Evolutionary conservation across 2,797 vertebrate genomes (phyloP).

Genomic region (Mareca strepera): DNA sequence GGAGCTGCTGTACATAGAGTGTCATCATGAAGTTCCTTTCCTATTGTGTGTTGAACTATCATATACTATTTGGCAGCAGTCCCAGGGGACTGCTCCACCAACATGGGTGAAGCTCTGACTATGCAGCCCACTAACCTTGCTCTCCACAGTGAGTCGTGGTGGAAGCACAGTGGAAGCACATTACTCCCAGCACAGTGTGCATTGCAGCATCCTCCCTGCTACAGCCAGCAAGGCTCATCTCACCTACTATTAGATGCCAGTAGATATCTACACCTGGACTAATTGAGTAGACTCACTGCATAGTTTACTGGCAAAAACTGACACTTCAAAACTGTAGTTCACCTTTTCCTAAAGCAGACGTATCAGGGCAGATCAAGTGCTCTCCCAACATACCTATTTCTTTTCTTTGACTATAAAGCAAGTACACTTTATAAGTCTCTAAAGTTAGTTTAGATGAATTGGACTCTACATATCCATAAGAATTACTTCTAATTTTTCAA

Average conservation of each 20-base stretch:
- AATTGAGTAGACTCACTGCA: neutral
- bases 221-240: accelerated
- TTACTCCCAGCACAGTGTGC: accelerated
- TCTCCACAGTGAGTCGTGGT: neutral
- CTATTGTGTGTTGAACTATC: neutral
- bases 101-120: neutral
- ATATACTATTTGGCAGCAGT: neutral
- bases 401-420: neutral
- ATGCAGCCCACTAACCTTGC: neutral
- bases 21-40: neutral
- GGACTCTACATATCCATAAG: neutral
- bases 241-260: neutral
- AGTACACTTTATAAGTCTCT: neutral
- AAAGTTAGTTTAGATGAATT: neutral
- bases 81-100: neutral
- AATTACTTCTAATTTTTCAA: neutral
- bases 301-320: neutral
- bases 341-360: neutral
- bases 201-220: neutral
- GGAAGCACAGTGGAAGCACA: neutral
- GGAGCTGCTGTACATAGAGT: neutral
- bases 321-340: neutral
- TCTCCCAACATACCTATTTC: neutral
- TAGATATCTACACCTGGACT: neutral
- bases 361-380: neutral